Conservation (phyloP, 2,113 vertebrate species). For the Cyanoderma ruficeps region DNA sequence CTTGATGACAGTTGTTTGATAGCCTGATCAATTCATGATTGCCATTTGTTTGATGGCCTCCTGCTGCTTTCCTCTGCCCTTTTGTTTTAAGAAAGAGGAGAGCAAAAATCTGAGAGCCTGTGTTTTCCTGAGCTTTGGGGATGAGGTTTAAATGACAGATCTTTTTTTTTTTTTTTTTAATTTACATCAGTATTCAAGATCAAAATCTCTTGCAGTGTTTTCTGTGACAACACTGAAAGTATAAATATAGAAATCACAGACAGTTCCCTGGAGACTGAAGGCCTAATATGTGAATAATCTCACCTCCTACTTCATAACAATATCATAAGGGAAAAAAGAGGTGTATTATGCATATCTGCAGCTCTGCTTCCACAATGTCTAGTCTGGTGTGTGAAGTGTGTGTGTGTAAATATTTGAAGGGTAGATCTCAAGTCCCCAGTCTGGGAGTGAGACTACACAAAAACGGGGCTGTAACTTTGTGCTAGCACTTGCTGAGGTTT, state of each 20-base stretch:
- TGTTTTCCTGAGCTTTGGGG: not conserved
- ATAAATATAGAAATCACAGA: conserved; percentile 49
- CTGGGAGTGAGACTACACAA: not conserved
- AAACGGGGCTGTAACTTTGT: not conserved
- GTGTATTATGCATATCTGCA: conserved; percentile 12
- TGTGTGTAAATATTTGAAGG: conserved; percentile 53
- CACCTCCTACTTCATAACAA: conserved; percentile 58
- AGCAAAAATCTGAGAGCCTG: not conserved
- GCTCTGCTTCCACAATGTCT: conserved; percentile 9
- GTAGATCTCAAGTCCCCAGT: not conserved
- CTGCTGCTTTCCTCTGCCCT: not conserved
- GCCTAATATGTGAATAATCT: conserved; percentile 62
- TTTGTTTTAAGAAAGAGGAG: not conserved
- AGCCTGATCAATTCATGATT: conserved; percentile 43
- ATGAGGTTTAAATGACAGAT: not conserved
- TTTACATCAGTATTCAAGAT: conserved; percentile 14
- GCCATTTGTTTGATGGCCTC: not conserved
- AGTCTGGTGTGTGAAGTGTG: conserved; percentile 22
- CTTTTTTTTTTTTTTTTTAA: not conserved
- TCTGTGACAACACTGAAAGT: conserved; percentile 14
- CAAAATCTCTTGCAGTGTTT: conserved; percentile 26
- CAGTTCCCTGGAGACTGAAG: conserved; percentile 41
- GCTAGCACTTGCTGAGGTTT: not conserved
- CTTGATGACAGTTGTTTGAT: conserved; percentile 48
- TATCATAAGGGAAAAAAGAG: not conserved